Percentiles rank a stretch among this genome's conserved stretches.
Evolutionary conservation across 2,888 invertebrate species (phyloP).

Genomic region (Falcaria lacertinaria): DNA sequence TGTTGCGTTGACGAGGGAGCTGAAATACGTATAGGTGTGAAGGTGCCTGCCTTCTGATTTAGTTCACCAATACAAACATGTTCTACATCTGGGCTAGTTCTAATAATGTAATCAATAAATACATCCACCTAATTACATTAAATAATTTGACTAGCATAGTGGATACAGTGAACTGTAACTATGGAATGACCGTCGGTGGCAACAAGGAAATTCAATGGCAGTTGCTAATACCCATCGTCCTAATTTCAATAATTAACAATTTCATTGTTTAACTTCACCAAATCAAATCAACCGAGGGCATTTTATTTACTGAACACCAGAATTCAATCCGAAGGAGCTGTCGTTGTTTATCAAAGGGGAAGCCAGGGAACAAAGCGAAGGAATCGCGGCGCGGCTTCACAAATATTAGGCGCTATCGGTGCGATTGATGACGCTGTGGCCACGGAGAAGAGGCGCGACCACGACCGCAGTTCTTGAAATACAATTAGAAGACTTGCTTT

Average conservation of each 20-base stretch:
- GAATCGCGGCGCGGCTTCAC: conserved; percentile 31
- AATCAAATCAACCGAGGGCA: conserved; percentile 13
- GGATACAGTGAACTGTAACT: no score
- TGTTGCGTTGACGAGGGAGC: conserved; percentile 31
- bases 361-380: conserved; percentile 43
- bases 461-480: background rate
- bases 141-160: no score
- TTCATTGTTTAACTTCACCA: conserved; percentile 4
- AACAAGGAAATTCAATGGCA: conserved; percentile 2
- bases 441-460: background rate
- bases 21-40: conserved; percentile 11
- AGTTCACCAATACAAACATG: no score
- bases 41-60: no score
- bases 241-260: background rate
- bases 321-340: conserved; percentile 56
- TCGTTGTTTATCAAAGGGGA: conserved; percentile 52
- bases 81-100: no score
- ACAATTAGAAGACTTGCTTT: no score
- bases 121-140: no score
- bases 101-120: no score
- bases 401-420: conserved; percentile 17
- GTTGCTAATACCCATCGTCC: background rate
- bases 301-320: conserved; percentile 24
- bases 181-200: no score
- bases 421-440: conserved; percentile 31